Evolutionary conservation across 2,797 vertebrate species (phyloP).

Genomic region (Anomalospiza imberbis): DNA sequence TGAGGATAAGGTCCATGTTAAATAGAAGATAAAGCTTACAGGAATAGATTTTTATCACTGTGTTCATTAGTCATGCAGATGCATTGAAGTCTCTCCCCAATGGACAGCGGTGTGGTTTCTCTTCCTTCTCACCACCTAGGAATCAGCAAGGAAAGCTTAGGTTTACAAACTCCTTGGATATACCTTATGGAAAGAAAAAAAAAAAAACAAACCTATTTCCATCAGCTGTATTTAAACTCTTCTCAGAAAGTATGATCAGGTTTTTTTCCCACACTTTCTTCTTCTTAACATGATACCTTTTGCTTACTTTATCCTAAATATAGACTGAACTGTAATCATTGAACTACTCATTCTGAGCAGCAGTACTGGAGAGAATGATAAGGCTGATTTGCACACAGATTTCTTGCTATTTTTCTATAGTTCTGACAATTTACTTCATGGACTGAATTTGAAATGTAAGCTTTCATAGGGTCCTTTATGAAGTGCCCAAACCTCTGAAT

Average conservation of each 20-base stretch:
- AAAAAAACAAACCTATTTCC: neutral
- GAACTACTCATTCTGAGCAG: neutral
- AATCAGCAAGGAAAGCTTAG: neutral
- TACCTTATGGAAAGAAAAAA: neutral
- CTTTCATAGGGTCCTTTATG: neutral
- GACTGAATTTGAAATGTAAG: neutral
- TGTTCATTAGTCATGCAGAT: neutral
- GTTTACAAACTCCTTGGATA: neutral
- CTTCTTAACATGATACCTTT: neutral
- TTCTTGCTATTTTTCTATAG: neutral
- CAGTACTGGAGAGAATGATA: neutral
- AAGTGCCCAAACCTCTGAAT: neutral
- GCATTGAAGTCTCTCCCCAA: neutral
- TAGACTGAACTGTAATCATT: neutral
- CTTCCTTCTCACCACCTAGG: neutral
- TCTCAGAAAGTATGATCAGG: neutral
- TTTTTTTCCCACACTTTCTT: neutral
- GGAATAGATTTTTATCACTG: neutral
- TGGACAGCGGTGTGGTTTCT: neutral
- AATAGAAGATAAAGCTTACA: neutral
- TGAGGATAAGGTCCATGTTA: neutral
- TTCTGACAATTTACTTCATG: neutral
- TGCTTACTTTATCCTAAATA: neutral
- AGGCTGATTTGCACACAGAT: neutral
- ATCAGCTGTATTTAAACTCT: neutral